Conservation (phyloP, 2,797 vertebrate genomes). For the Harpagifer antarcticus region DNA sequence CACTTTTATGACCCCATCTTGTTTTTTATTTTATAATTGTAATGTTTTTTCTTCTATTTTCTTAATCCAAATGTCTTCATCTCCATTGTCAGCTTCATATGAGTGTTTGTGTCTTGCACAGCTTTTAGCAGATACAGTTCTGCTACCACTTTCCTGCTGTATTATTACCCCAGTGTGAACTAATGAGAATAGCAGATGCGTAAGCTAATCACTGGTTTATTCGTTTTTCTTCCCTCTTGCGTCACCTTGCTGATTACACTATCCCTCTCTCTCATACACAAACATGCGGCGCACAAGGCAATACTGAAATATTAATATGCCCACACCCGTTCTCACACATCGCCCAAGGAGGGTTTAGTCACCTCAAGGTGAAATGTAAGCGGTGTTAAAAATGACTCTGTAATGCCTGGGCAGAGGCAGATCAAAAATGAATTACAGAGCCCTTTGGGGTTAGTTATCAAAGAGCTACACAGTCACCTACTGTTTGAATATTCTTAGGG, state of each 20-base stretch:
- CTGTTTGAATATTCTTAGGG: background rate
- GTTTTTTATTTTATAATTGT: conserved; percentile 9
- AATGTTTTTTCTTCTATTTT: conserved; percentile 19
- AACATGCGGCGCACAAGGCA: conserved; percentile 26
- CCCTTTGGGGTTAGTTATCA: conserved; percentile 18
- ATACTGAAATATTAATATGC: conserved; percentile 52
- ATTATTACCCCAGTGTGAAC: conserved; percentile 50
- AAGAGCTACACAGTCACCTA: background rate
- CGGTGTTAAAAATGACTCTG: conserved; percentile 39
- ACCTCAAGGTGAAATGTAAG: conserved; percentile 58
- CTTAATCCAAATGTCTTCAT: conserved; percentile 54
- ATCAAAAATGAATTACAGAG: conserved; percentile 22
- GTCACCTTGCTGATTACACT: conserved; percentile 54
- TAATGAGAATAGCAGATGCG: conserved; percentile 69
- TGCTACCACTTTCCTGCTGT: conserved; percentile 21
- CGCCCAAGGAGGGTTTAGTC: conserved; percentile 58
- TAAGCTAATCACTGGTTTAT: conserved; percentile 67
- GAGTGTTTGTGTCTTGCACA: conserved; percentile 8
- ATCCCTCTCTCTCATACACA: conserved; percentile 31
- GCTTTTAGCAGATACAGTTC: conserved; percentile 29
- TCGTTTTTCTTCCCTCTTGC: conserved; percentile 64
- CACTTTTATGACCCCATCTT: background rate
- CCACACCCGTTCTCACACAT: conserved; percentile 26
- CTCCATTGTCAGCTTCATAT: conserved; percentile 26
- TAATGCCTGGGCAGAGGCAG: conserved; percentile 16